A percentile compares a stretch with the other conserved stretches of the same genome.
These are phyloP conservation scores for Coluber constrictor DNA, from an alignment of 2,797 vertebrate genomes.

Conservation along the genomic window DNA sequence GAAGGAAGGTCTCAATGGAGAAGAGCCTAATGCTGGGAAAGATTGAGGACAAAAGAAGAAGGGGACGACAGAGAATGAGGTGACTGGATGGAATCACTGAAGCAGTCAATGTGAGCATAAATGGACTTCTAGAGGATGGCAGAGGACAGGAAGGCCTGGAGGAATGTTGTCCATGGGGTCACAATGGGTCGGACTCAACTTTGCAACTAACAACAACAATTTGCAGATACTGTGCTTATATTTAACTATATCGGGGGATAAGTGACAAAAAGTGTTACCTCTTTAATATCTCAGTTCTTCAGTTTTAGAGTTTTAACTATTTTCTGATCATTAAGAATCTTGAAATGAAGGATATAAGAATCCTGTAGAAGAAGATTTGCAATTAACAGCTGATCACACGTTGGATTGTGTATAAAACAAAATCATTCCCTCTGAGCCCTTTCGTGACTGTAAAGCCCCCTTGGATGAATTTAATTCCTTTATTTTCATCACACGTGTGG, in stretches of 20 bases:
- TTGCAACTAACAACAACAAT: too few species aligned
- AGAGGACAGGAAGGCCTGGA: too few species aligned
- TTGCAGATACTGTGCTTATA: neutral
- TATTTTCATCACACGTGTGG: slow-evolving; percentile 29
- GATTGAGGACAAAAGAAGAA: too few species aligned
- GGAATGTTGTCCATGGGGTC: too few species aligned
- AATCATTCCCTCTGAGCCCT: neutral
- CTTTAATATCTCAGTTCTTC: neutral
- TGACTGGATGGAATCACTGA: too few species aligned
- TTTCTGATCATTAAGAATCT: neutral
- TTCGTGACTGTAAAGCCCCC: neutral
- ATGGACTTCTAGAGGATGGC: too few species aligned
- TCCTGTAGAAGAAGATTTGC: neutral
- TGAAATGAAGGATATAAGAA: neutral
- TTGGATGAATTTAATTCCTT: slow-evolving; percentile 17
- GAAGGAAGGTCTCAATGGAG: too few species aligned
- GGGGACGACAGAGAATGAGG: too few species aligned
- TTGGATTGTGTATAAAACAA: neutral
- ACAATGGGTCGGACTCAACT: too few species aligned
- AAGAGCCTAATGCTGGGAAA: too few species aligned
- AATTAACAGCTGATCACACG: neutral
- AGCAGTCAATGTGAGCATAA: too few species aligned
- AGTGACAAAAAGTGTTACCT: neutral
- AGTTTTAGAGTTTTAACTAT: neutral
- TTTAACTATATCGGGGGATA: neutral